phyloP scores from a whole-genome alignment of 2,797 vertebrate genomes.

The Myotis daubentonii region DNA sequence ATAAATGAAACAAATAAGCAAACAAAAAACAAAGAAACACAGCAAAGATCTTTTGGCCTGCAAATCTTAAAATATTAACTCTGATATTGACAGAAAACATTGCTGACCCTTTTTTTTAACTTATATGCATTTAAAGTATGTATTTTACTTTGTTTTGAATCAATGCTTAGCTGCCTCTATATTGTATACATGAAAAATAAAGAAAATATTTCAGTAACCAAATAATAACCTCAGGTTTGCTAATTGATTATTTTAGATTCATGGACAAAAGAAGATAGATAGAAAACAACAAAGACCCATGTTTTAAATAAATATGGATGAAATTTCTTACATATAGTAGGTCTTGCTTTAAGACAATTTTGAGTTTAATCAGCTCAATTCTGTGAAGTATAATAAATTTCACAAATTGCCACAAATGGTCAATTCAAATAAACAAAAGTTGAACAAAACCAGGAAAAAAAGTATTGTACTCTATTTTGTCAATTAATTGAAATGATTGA shows the following conservation, averaged over 20 bases:
- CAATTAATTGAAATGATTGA: background rate
- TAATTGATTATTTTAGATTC: background rate
- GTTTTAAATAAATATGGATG: background rate
- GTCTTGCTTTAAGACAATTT: background rate
- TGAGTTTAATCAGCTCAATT: background rate
- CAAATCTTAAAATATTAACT: background rate
- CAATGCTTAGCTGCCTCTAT: background rate
- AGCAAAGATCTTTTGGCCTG: background rate
- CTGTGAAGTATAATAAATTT: background rate
- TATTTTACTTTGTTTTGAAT: background rate
- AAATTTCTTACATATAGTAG: background rate
- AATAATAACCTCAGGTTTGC: background rate
- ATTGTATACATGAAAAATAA: background rate
- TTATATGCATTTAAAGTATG: background rate
- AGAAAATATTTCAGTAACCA: background rate
- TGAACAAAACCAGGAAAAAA: background rate
- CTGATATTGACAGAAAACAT: background rate
- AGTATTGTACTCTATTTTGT: background rate
- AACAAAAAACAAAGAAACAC: background rate
- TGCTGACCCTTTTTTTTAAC: background rate
- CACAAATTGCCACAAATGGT: background rate
- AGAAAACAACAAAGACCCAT: background rate
- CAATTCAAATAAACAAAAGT: background rate
- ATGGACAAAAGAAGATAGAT: background rate
- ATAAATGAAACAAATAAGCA: background rate